Conservation (phyloP, 2,797 vertebrate genomes). For the Tapera naevia region DNA sequence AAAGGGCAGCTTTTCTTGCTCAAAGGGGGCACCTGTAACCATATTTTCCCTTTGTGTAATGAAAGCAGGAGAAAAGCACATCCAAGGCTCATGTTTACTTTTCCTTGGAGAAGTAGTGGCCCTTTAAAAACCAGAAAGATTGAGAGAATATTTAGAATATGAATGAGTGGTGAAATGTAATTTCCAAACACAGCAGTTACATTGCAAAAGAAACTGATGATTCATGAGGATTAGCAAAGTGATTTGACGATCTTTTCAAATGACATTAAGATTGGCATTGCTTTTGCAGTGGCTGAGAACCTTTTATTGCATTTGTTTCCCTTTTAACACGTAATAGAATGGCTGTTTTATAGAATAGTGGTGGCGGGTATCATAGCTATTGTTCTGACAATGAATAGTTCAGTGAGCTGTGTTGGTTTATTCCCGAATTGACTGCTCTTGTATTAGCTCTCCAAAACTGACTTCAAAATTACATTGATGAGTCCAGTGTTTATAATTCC, state of each 20-base stretch:
- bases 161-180: background rate
- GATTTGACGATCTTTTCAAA: constrained; percentile 35
- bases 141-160: background rate
- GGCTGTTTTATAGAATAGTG: background rate
- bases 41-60: background rate
- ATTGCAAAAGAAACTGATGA: background rate
- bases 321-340: constrained; percentile 13
- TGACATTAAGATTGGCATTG: constrained; percentile 21
- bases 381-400: constrained; percentile 7
- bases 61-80: background rate
- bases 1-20: constrained; percentile 27
- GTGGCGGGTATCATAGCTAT: background rate
- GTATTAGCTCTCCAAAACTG: constrained; percentile 17
- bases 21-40: background rate
- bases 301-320: constrained; percentile 21
- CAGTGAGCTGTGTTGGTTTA: background rate
- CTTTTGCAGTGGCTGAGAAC: constrained; percentile 16
- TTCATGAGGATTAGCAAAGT: constrained; percentile 4
- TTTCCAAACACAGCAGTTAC: constrained; percentile 18
- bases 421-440: background rate
- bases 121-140: background rate
- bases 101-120: background rate
- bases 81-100: background rate
- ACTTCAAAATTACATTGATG: background rate
- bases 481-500: background rate